Base-by-base conservation (phyloP, 1,140 invertebrate species). In the Anoplolepis gracilipes region DNA sequence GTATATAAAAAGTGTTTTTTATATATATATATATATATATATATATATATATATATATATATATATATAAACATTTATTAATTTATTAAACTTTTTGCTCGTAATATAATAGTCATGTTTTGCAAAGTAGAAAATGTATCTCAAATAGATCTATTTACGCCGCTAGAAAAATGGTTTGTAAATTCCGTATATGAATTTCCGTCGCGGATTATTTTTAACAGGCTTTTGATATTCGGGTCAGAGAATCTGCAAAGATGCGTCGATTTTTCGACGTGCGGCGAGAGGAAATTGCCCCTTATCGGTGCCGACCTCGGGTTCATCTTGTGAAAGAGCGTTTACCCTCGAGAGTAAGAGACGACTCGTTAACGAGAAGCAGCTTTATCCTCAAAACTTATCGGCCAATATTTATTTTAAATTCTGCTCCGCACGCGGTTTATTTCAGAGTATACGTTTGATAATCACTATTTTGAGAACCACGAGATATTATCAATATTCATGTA, bases 171-270 rank as follows among this genome's bases (percentile, higher is more conserved):
- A 25, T 19, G n/a, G 5, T 10, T 7, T 30, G 19, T 70, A 36
- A 70, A 69, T 67, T 49, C 30, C 30, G 39, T 28, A 28, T 61
- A 33, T 65, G 61, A 77, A 67, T 78, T 87, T 30, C 10, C 28
- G 28, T 8, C 42, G 28, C 25, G 16, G 55, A 79, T 89, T 90
- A 90, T 87, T 90, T 90, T 87, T 30, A 67, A 75, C 53, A 33
- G 33, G 57, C 28, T 77, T 76, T 59, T 39, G 55, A 84, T 89
- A 90, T 84, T 90, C 85, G 64, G 73, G 88, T 90, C 84, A 65
- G 61, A 69, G 64, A 11, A 22, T 72, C 25, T 42, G 67, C 59
- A 49, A 61, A 82, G 28, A 72, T 39, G 16, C 46, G 49, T 4
- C 25, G 67, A 30, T 13, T 57, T 72, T 16, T 39, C 36, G n/a